phyloP scores from a whole-genome alignment of 2,113 vertebrate genomes.

The Chloebia gouldiae region DNA sequence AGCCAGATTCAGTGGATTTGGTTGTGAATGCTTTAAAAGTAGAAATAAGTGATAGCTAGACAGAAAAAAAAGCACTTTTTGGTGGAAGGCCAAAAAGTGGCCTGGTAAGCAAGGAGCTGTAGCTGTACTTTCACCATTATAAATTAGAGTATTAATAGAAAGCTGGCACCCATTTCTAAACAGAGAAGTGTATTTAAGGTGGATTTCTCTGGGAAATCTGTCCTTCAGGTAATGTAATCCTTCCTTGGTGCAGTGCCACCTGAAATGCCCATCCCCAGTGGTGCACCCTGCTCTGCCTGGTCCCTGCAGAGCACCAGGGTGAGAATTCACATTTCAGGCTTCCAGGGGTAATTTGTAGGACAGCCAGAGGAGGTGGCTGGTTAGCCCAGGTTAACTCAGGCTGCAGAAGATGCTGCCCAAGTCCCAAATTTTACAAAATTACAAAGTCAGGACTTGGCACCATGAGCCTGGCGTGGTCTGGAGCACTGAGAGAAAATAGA shows the following conservation, averaged over 20 bases:
- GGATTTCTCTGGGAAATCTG: not conserved
- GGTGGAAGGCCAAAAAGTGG: not conserved
- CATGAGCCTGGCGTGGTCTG: not conserved
- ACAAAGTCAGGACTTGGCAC: not conserved
- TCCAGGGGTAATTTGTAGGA: not conserved
- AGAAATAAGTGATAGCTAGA: not conserved
- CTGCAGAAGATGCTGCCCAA: not conserved
- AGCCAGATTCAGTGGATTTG: not conserved
- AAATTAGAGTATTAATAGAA: not conserved
- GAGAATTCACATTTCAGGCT: rapidly evolving
- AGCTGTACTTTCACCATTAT: not conserved
- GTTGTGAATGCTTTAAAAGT: not conserved
- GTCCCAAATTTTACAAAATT: not conserved
- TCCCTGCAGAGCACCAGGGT: not conserved
- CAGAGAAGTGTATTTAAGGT: not conserved
- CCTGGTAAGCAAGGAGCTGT: not conserved
- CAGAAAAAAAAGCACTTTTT: not conserved
- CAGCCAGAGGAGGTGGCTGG: not conserved
- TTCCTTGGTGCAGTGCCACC: not conserved
- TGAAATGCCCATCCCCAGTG: not conserved
- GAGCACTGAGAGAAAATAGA: not conserved
- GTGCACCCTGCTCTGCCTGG: not conserved
- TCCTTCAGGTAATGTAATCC: not conserved
- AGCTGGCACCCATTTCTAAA: not conserved
- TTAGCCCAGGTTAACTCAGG: not conserved